Evolutionary conservation across 2,888 invertebrate species (phyloP), one percentile per base, ranked within the genome.

Genomic region (Stegana nigrithorax): DNA sequence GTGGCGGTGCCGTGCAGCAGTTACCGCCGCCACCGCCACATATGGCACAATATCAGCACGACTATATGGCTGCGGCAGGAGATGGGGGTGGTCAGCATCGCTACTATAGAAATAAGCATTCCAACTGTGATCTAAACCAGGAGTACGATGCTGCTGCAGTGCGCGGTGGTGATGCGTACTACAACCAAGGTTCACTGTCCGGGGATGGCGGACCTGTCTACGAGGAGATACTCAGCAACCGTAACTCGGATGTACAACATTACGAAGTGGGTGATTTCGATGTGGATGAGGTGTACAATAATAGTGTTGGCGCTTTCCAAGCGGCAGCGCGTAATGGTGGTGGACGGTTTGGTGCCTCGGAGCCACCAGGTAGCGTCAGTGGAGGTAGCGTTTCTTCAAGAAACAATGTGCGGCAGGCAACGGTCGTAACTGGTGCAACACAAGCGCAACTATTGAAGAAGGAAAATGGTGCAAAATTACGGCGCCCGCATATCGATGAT

Each of bases 161-260:
- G 21, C 59, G 60, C 64, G 70, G 67, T 59, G 70, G 73, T 64
- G 84, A 83, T 73, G 73, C 82, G 67, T 82, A 82, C 59, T 84
- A 83, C 65, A 82, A 84, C 71, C 81, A 82, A 67, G 80, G 81
- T 32, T 73, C 74, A 50, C 56, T 73, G 50, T 10, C 39, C 59
- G 69, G 68, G 58, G 81, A 73, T 67, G 78, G 72, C 53, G 85
- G 85, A 14, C 85, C 85, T 12, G 84, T 85, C 25, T 85, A 85
- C 69, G 85, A 85, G 68, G 85, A 85, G 67, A 85, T 85, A 56
- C 71, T 83, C 56, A 84, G 81, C 68, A 85, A 82, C 73, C 84
- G 81, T 64, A 81, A 76, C 68, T 82, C 82, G 57, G 84, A 81
- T 73, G 83, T 66, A 29, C 83, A 84, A 67, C 80, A 84, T 69